phyloP scores from a whole-genome alignment of 2,888 invertebrate species.

The Unio pictorum region DNA sequence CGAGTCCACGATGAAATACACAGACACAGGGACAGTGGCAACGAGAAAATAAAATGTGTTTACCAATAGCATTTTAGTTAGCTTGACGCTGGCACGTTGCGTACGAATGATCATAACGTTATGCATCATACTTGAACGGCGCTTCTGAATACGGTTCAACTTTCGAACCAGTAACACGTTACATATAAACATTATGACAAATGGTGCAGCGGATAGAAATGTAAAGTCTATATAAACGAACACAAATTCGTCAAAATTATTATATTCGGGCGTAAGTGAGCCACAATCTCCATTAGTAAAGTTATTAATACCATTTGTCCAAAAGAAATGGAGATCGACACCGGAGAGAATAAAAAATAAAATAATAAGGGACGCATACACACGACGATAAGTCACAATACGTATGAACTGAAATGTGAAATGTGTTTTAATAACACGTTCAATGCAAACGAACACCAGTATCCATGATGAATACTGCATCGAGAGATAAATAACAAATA shows the following conservation, averaged over 20 bases:
- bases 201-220: constrained; percentile 32
- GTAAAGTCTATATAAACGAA: constrained; percentile 44
- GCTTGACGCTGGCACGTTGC: constrained; percentile 27
- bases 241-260: constrained; percentile 39
- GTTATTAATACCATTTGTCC: constrained; percentile 43
- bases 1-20: constrained; percentile 44
- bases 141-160: constrained; percentile 15
- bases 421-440: constrained; percentile 40
- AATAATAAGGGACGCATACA: constrained; percentile 18
- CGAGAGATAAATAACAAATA: constrained; percentile 41
- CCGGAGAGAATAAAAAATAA: constrained; percentile 16
- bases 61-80: constrained; percentile 42
- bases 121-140: constrained; percentile 27
- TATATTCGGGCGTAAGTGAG: constrained; percentile 26
- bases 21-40: constrained; percentile 38
- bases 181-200: constrained; percentile 33
- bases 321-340: constrained; percentile 30
- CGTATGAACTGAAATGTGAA: constrained; percentile 23
- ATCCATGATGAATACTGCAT: constrained; percentile 51
- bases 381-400: constrained; percentile 20
- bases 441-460: constrained; percentile 37
- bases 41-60: constrained; percentile 40
- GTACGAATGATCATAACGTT: constrained; percentile 5
- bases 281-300: constrained; percentile 26
- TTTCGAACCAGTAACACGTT: constrained; percentile 30